Evolutionary conservation across 2,888 invertebrate genomes (phyloP).

Genomic region (Falcaria lacertinaria): DNA sequence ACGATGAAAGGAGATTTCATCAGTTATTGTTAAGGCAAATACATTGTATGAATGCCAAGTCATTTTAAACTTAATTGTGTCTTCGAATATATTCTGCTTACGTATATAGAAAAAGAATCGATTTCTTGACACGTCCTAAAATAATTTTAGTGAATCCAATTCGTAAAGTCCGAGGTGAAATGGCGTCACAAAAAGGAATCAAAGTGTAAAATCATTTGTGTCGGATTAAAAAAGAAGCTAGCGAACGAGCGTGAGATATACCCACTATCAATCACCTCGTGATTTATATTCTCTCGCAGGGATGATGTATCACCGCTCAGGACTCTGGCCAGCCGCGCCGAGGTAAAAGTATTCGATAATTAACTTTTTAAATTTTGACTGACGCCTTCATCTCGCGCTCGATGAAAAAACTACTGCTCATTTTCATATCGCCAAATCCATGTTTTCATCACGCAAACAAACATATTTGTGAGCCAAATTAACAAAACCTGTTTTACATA

Average conservation of each 20-base stretch:
- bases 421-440: slow-evolving; percentile 19
- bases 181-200: slow-evolving; percentile 64
- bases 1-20: slow-evolving; percentile 43
- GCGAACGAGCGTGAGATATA: slow-evolving; percentile 71
- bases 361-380: slow-evolving; percentile 77
- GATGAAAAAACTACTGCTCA: slow-evolving; percentile 22
- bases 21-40: slow-evolving; percentile 28
- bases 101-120: not conserved
- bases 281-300: slow-evolving; percentile 70
- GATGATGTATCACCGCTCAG: slow-evolving; percentile 69
- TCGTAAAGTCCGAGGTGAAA: slow-evolving; percentile 63
- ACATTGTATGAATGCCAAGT: not conserved
- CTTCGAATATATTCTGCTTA: too few species aligned
- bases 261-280: slow-evolving; percentile 73
- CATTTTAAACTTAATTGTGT: not conserved
- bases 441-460: slow-evolving; percentile 11
- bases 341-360: slow-evolving; percentile 73
- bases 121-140: slow-evolving; percentile 5
- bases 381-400: slow-evolving; percentile 60
- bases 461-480: too few species aligned
- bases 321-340: slow-evolving; percentile 45
- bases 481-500: slow-evolving; percentile 36
- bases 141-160: slow-evolving; percentile 24
- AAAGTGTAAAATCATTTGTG: slow-evolving; percentile 77
- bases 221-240: slow-evolving; percentile 76